Percentiles rank a stretch among this genome's conserved stretches.
Conservation (phyloP, 1,140 invertebrate species). For the Heliconius congener region DNA sequence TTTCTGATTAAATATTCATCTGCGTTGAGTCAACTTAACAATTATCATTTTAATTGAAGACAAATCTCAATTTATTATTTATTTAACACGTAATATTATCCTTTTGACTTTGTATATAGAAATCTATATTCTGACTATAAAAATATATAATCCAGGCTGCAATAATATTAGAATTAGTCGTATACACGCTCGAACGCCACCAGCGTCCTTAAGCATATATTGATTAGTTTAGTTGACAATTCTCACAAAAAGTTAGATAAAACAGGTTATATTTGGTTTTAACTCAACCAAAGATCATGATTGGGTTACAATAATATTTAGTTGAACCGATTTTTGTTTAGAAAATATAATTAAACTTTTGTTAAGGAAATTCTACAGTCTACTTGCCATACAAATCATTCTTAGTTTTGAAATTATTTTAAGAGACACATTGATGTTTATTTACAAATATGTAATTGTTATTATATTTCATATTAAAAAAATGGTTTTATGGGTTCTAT, state of each 20-base stretch:
- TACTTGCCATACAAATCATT: too few relatives aligned
- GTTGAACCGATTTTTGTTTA: too few relatives aligned
- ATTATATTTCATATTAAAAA: too few relatives aligned
- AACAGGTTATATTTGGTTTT: slow-evolving; percentile 1
- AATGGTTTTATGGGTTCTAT: too few relatives aligned
- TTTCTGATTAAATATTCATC: slow-evolving; percentile 12
- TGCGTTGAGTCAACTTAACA: background rate
- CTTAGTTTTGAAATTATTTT: too few relatives aligned
- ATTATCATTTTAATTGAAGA: background rate
- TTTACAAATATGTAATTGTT: too few relatives aligned
- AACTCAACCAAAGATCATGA: background rate
- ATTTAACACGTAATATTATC: background rate
- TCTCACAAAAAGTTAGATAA: slow-evolving; percentile 1
- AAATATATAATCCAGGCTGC: background rate
- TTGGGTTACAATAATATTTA: background rate
- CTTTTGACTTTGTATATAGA: background rate
- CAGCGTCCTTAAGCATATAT: background rate
- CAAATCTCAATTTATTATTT: background rate
- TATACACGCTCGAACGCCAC: background rate
- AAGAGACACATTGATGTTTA: too few relatives aligned
- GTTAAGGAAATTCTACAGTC: too few relatives aligned
- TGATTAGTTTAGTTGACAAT: background rate
- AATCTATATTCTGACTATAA: background rate
- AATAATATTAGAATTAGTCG: background rate
- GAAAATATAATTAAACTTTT: too few relatives aligned